Conservation (phyloP, 2,888 invertebrate species). For the Nemoura dubitans region DNA sequence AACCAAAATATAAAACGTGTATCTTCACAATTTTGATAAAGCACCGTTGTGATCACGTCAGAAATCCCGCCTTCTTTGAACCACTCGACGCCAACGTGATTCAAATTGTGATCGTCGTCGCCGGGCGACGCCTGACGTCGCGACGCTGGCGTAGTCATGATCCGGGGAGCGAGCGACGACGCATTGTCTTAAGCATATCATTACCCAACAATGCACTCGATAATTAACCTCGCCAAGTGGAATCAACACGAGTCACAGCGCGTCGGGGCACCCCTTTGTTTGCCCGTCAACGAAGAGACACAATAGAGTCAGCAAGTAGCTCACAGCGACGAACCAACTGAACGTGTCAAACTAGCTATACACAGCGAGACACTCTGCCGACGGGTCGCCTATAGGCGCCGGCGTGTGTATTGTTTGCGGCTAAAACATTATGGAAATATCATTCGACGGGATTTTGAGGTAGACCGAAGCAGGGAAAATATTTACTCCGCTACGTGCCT, state of each 20-base stretch:
- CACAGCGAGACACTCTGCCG: neutral
- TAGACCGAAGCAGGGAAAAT: neutral
- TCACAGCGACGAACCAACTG: neutral
- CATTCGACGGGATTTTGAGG: neutral
- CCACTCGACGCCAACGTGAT: neutral
- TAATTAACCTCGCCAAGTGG: constrained; percentile 12
- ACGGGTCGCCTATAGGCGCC: neutral
- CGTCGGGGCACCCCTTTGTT: neutral
- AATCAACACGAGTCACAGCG: neutral
- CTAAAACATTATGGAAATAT: neutral
- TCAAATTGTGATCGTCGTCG: neutral
- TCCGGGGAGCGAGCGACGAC: neutral
- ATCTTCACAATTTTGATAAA: neutral
- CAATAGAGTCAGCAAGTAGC: neutral
- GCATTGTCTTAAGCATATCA: constrained; percentile 12
- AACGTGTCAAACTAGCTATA: neutral
- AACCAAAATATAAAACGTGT: neutral
- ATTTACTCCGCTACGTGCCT: neutral
- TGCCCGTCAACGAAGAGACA: neutral
- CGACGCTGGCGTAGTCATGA: neutral
- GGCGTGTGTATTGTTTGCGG: neutral
- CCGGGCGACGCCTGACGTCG: neutral
- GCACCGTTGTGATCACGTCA: neutral
- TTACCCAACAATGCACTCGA: neutral
- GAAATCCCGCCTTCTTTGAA: neutral